phyloP scores from a whole-genome alignment of 2,113 vertebrate genomes.

The Python bivittatus region DNA sequence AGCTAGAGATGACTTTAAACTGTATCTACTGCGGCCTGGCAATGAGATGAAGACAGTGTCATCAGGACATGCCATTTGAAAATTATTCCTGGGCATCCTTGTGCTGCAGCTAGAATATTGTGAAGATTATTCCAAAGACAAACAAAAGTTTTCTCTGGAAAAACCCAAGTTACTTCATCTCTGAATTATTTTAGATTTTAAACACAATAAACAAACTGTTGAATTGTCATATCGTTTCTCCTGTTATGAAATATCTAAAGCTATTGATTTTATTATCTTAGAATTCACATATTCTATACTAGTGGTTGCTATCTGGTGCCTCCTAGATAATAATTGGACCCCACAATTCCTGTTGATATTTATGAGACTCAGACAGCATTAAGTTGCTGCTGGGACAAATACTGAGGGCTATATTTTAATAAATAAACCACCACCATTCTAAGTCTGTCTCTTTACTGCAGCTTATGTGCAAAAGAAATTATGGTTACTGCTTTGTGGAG shows the following conservation, averaged over 20 bases:
- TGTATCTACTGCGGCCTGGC: background rate
- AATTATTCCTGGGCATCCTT: background rate
- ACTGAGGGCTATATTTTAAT: background rate
- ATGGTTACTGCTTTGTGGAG: background rate
- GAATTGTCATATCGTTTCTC: background rate
- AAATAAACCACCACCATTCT: background rate
- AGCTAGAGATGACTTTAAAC: background rate
- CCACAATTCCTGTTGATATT: background rate
- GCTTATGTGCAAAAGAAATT: background rate
- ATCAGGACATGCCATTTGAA: background rate
- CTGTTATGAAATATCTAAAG: constrained; percentile 11
- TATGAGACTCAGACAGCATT: background rate
- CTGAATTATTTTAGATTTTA: constrained; percentile 8
- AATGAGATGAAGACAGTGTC: background rate
- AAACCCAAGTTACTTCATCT: background rate
- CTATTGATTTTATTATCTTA: background rate
- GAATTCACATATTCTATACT: background rate
- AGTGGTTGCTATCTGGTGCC: background rate
- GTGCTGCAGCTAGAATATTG: background rate
- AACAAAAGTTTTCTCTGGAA: background rate
- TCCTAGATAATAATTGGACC: background rate
- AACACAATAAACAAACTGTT: background rate
- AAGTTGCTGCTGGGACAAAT: background rate
- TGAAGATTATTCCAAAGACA: background rate
- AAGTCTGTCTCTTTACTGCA: background rate